A percentile compares a stretch with the other conserved stretches of the same genome.
These are phyloP conservation scores for Gymnoscelis rufifasciata DNA, from an alignment of 2,888 invertebrate genomes.

Conservation along the genomic window DNA sequence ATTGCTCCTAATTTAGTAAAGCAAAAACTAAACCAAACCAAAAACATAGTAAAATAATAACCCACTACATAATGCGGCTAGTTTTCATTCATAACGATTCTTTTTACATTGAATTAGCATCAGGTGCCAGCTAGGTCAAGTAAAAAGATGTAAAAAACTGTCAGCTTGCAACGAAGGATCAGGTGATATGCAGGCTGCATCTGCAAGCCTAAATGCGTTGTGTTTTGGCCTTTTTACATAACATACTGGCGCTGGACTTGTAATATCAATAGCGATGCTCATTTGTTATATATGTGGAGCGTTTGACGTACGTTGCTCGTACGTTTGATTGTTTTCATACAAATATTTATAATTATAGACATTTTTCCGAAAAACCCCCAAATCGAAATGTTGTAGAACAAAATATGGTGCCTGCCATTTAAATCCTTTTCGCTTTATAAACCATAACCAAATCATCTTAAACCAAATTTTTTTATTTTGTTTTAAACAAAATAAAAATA, in stretches of 20 bases:
- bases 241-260: conserved; percentile 16
- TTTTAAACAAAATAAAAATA: too few relatives aligned
- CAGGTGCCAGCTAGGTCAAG: conserved; percentile 26
- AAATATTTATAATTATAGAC: too few relatives aligned
- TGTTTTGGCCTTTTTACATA: conserved; percentile 25
- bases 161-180: conserved; percentile 27
- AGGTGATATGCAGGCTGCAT: conserved; percentile 26
- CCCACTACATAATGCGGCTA: conserved; percentile 2
- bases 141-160: conserved; percentile 29
- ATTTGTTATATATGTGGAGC: neutral
- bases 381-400: too few relatives aligned
- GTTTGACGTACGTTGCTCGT: too few relatives aligned
- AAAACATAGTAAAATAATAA: neutral
- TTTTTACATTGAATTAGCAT: conserved; percentile 19
- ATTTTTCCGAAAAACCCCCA: too few relatives aligned
- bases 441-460: too few relatives aligned
- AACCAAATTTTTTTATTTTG: too few relatives aligned
- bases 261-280: neutral
- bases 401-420: too few relatives aligned
- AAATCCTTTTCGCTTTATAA: too few relatives aligned
- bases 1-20: too few relatives aligned
- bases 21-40: too few relatives aligned
- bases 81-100: conserved; percentile 16
- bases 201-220: conserved; percentile 26
- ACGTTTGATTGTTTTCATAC: too few relatives aligned